A percentile compares a stretch with the other conserved stretches of the same genome.
phyloP scores from a whole-genome alignment of 2,797 vertebrate genomes.

The Platalea minor region DNA sequence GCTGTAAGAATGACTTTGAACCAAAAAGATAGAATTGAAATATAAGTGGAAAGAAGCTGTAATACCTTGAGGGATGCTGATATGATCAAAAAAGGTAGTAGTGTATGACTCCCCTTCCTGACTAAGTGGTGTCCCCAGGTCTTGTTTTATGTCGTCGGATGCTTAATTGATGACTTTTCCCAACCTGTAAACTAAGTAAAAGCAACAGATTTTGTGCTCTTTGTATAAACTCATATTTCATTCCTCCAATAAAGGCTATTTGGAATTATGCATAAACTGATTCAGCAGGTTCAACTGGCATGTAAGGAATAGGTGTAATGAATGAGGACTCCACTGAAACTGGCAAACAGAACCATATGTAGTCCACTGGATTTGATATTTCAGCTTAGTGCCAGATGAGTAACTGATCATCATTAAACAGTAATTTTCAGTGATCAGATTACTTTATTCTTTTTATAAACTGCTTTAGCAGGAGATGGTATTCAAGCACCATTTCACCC shows the following conservation, averaged over 20 bases:
- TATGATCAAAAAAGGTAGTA: not conserved
- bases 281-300: not conserved
- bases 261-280: not conserved
- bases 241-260: not conserved
- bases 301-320: not conserved
- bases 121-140: not conserved
- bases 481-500: conserved; percentile 19
- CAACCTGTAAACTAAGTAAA: not conserved
- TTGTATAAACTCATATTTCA: not conserved
- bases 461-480: not conserved
- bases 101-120: not conserved
- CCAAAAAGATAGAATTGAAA: not conserved
- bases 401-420: conserved; percentile 32
- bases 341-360: not conserved
- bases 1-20: not conserved
- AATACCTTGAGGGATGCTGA: not conserved
- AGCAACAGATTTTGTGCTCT: not conserved
- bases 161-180: not conserved
- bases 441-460: conserved; percentile 22
- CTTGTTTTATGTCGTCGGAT: not conserved
- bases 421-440: conserved; percentile 42
- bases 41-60: not conserved
- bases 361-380: not conserved
- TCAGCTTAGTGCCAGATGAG: not conserved
- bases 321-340: not conserved